Evolutionary conservation across 1,140 invertebrate genomes (phyloP).

Genomic region (Zelostemma sp.): DNA sequence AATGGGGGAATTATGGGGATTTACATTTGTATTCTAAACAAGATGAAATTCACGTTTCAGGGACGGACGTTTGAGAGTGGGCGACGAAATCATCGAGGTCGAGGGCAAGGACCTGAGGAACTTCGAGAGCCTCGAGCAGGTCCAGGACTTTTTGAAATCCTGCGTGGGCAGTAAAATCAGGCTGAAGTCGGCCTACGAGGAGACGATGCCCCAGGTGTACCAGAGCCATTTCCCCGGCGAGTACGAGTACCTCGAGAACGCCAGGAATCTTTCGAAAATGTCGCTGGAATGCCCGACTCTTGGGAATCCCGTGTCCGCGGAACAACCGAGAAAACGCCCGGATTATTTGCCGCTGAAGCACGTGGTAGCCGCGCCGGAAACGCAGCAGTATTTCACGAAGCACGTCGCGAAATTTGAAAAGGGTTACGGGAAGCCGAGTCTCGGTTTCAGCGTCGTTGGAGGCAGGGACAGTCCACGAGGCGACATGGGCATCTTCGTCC

Average conservation of each 20-base stretch:
- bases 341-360: conserved; percentile 59
- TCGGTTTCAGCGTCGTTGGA: conserved; percentile 83
- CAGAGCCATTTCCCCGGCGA: conserved; percentile 37
- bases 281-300: conserved; percentile 43
- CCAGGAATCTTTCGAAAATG: conserved; percentile 58
- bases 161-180: conserved; percentile 60
- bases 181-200: conserved; percentile 64
- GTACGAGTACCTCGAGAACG: conserved; percentile 59
- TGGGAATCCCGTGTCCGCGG: conserved; percentile 18
- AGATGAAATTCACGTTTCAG: too few species aligned
- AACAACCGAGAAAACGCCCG: conserved; percentile 53
- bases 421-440: conserved; percentile 75
- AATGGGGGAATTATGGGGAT: too few species aligned
- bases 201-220: conserved; percentile 62
- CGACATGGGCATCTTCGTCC: conserved; percentile 81
- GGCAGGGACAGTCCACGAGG: conserved; percentile 80
- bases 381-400: conserved; percentile 69
- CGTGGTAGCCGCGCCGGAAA: conserved; percentile 63
- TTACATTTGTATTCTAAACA: too few species aligned
- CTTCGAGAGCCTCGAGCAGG: conserved; percentile 76
- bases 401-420: conserved; percentile 73
- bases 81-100: conserved; percentile 89
- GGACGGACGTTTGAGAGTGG: conserved; percentile 83
- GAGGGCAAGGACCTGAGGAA: conserved; percentile 85
- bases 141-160: conserved; percentile 69